Base-by-base conservation (phyloP, 1,140 invertebrate species). In the Scaptomyza pallida region DNA sequence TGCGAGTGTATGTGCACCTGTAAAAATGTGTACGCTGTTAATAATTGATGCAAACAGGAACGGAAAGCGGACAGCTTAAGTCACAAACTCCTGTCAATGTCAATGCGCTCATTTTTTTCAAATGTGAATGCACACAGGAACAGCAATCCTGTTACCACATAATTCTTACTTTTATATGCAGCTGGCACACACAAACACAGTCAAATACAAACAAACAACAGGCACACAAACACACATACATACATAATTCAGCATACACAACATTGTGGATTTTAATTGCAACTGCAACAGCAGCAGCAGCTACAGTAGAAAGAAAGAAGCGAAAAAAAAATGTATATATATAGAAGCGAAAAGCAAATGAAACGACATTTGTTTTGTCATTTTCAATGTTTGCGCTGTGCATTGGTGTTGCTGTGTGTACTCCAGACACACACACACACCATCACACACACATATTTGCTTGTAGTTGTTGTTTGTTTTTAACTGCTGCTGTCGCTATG, bases 21-120 rank as follows among this genome's bases (percentile, higher is more conserved):
- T 16, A 43, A 23, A 59, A 45, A 43, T 75, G 56, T 72, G 77
- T 75, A 48, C 72, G 48, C 61, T 85, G 67, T 85, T 68, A 83
- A 83, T 83, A 83, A 85, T 75, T 85, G 71, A 83, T 54, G 51
- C 51, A 68, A 30, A 30, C 70, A 40, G 40, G n/a, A 43, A 19
- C 48, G 59, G 55, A 43, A 59, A 61, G 51, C 40, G 52, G 23
- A 41, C 45, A 62, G 48, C 37, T 55, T 16, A 41, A 65, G 40
- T 63, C 23, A 35, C 8, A 30, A 43, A n/a, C 50, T 56, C n/a
- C 55, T 63, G 35, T 65, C 72, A 50, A 30, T 35, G 12, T 41
- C 23, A 6, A 21, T 13, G 41, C 17, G 40, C 57, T 30, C 35
- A 45, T 48, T 62, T n/a, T n/a, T n/a, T n/a, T n/a, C n/a, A n/a